Evolutionary conservation across 2,888 invertebrate species (phyloP).

Genomic region (Lottia gigantea): DNA sequence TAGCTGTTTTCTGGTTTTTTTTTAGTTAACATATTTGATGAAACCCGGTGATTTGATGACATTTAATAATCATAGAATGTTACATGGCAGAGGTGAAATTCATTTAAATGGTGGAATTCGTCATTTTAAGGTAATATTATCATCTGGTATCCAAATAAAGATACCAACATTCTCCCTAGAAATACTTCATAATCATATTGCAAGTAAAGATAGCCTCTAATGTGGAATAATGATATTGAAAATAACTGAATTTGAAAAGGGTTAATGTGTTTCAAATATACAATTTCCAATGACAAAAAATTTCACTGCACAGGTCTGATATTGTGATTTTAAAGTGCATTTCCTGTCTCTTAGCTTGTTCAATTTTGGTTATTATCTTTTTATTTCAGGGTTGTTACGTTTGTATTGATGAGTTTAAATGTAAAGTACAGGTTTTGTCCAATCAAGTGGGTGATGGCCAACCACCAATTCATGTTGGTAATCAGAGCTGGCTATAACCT

Average conservation of each 20-base stretch:
- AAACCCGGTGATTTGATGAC: slow-evolving; percentile 54
- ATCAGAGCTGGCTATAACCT: slow-evolving; percentile 40
- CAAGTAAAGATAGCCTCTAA: no score
- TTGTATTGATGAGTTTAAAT: slow-evolving; percentile 63
- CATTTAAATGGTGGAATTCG: slow-evolving; percentile 55
- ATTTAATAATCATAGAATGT: slow-evolving; percentile 61
- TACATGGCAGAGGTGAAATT: slow-evolving; percentile 55
- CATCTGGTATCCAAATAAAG: not conserved
- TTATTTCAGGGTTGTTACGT: slow-evolving; percentile 59
- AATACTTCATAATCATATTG: no score
- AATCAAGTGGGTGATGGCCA: slow-evolving; percentile 28
- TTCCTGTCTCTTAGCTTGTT: no score
- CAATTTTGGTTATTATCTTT: not conserved
- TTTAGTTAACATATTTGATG: slow-evolving; percentile 46
- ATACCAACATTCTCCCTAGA: no score
- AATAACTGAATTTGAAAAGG: no score
- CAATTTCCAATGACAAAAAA: no score
- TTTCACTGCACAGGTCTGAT: no score
- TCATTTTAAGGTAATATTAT: slow-evolving; percentile 48
- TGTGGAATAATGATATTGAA: no score
- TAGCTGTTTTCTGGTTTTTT: slow-evolving; percentile 6
- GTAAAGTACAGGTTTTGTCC: slow-evolving; percentile 41
- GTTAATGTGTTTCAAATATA: no score
- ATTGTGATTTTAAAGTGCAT: no score
- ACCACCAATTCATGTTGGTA: slow-evolving; percentile 41